These are phyloP conservation scores for Varanus komodoensis DNA, from an alignment of 2,113 vertebrate genomes.

Conservation along the genomic window DNA sequence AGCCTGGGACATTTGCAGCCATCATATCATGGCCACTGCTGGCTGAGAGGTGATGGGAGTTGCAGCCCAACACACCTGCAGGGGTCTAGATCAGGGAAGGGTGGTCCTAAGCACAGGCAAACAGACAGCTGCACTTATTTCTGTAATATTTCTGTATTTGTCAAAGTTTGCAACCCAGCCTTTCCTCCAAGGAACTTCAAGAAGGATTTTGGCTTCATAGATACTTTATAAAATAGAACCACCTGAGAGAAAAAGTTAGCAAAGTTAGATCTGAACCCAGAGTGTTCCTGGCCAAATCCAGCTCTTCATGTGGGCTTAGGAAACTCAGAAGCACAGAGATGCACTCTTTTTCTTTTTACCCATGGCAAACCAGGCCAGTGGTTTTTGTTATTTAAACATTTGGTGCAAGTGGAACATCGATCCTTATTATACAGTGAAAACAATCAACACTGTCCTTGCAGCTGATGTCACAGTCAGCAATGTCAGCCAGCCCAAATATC, in stretches of 20 bases:
- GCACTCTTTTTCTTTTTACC: background rate
- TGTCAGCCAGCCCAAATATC: constrained; percentile 25
- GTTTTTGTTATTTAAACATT: constrained; percentile 34
- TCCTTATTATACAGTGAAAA: constrained; percentile 34
- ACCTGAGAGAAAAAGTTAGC: background rate
- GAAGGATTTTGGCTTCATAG: background rate
- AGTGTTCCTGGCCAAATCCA: background rate
- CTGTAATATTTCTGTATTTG: too few species aligned
- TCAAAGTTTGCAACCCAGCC: background rate
- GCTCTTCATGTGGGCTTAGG: too few species aligned
- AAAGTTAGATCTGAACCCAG: background rate
- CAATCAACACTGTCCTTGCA: constrained; percentile 27
- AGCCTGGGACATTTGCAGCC: background rate
- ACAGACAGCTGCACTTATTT: background rate
- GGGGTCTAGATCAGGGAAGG: background rate
- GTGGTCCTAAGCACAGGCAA: background rate
- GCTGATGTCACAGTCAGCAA: constrained; percentile 22
- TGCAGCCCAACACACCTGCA: background rate
- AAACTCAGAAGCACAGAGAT: background rate
- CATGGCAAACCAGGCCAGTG: background rate
- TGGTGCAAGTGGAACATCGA: constrained; percentile 11
- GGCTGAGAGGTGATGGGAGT: background rate
- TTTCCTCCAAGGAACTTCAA: background rate
- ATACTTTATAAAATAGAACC: background rate
- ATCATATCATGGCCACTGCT: background rate